These are phyloP conservation scores for Rhea pennata DNA, from an alignment of 2,113 vertebrate species.

Conservation along the genomic window DNA sequence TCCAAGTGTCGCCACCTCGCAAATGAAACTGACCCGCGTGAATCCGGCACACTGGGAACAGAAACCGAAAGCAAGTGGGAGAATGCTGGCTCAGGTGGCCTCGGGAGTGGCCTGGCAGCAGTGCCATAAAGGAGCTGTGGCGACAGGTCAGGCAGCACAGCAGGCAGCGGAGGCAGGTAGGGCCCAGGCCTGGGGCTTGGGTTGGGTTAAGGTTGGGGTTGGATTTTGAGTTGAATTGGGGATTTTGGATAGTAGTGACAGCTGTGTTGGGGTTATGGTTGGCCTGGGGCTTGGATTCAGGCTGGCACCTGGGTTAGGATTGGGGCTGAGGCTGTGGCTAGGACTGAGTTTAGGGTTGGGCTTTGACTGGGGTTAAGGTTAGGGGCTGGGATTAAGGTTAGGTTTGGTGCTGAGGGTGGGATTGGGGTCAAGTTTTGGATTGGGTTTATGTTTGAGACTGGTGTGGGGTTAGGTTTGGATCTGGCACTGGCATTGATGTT, in stretches of 20 bases:
- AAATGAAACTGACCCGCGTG: background rate
- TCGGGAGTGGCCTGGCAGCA: fast-evolving
- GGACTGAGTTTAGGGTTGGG: background rate
- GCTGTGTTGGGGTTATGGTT: background rate
- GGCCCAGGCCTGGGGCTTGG: too few relatives aligned
- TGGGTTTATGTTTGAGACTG: background rate
- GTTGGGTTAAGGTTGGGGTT: background rate
- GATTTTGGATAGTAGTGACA: background rate
- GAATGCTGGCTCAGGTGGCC: fast-evolving
- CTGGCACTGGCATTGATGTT: background rate
- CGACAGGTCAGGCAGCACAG: fast-evolving
- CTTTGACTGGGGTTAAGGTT: background rate
- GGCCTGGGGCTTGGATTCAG: fast-evolving
- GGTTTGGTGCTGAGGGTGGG: too few relatives aligned
- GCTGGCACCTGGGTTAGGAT: background rate
- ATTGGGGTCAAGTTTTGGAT: background rate
- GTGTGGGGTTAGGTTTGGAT: background rate
- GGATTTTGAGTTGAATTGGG: background rate
- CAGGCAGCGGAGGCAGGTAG: fast-evolving
- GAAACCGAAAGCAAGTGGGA: background rate
- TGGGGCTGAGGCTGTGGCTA: background rate
- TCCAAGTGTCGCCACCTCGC: fast-evolving
- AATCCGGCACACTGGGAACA: fast-evolving
- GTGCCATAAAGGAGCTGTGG: background rate
- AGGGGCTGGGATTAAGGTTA: background rate